phyloP scores from a whole-genome alignment of 1,140 invertebrate species.

The Temnothorax nylanderi region DNA sequence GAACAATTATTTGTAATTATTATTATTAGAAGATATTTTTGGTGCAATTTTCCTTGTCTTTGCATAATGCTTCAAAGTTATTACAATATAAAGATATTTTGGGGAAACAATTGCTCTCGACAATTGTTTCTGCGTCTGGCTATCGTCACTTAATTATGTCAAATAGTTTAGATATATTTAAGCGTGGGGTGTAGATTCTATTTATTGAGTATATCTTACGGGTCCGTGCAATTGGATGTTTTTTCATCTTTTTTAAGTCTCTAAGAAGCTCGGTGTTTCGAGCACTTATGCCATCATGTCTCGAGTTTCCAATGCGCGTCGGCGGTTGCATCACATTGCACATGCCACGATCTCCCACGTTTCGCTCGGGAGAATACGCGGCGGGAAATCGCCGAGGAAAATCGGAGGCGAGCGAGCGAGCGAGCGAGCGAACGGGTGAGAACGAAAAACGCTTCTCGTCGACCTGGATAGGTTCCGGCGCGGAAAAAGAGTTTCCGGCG shows the following conservation, averaged over 20 bases:
- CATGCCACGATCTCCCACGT: conserved; percentile 51
- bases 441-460: conserved; percentile 42
- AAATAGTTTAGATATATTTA: not conserved
- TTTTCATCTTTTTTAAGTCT: not conserved
- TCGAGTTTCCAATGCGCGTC: conserved; percentile 39
- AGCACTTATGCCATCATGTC: not conserved
- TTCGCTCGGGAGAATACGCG: conserved; percentile 11
- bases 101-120: not conserved
- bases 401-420: conserved; percentile 44
- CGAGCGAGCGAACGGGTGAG: conserved; percentile 27
- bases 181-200: not conserved
- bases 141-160: not conserved
- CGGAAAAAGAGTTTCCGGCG: conserved; percentile 52
- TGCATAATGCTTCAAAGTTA: not conserved
- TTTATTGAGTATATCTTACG: not conserved
- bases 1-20: not conserved
- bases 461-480: conserved; percentile 61
- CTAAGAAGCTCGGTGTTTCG: not conserved
- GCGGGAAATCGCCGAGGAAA: conserved; percentile 47
- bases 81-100: not conserved
- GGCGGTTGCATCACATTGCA: conserved; percentile 63
- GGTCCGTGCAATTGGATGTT: not conserved
- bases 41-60: not conserved
- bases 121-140: not conserved
- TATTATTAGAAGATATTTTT: not conserved